Evolutionary conservation across 2,113 vertebrate genomes (phyloP).

Genomic region (Tenebrosternarchus preto): DNA sequence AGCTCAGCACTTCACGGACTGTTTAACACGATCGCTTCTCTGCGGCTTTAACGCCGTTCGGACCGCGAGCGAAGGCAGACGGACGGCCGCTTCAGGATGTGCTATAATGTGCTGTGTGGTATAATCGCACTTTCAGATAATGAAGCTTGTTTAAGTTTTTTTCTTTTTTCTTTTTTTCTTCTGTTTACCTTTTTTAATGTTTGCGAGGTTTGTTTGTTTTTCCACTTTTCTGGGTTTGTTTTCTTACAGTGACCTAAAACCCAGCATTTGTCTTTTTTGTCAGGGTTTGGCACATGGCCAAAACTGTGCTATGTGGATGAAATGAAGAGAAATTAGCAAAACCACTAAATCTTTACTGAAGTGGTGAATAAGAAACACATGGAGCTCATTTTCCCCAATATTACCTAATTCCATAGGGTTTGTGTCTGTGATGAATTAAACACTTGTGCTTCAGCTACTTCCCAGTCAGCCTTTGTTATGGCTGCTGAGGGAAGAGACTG

Average conservation of each 20-base stretch:
- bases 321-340: no score
- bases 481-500: not conserved
- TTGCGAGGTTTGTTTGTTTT: not conserved
- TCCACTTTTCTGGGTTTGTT: not conserved
- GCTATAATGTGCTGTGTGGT: not conserved
- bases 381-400: no score
- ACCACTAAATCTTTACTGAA: no score
- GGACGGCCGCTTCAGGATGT: not conserved
- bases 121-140: slow-evolving; percentile 7
- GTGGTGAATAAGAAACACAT: no score
- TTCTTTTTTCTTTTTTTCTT: no score
- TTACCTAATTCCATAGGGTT: no score
- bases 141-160: slow-evolving; percentile 3
- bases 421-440: no score
- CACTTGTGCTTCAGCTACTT: no score
- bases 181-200: not conserved
- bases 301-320: not conserved
- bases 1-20: slow-evolving; percentile 13
- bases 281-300: no score
- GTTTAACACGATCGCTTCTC: slow-evolving; percentile 8
- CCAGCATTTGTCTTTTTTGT: no score
- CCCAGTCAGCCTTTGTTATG: not conserved
- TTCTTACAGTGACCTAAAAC: no score
- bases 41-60: not conserved
- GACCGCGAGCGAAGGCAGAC: not conserved